phyloP scores from a whole-genome alignment of 2,113 vertebrate species.

The Brachyhypopomus occidentalis region DNA sequence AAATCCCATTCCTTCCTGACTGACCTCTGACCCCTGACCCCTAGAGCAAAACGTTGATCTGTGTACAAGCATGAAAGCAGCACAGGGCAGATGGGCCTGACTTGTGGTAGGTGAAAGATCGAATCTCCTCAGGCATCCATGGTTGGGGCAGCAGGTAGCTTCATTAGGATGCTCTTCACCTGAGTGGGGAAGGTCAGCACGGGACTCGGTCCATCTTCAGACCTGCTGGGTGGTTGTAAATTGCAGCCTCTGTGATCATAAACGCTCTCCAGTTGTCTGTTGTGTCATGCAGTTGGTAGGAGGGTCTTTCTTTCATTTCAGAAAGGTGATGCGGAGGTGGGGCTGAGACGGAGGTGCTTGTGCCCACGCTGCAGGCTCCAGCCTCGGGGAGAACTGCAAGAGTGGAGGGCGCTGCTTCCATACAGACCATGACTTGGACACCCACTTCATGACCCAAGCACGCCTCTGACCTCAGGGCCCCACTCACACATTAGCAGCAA shows the following conservation, averaged over 20 bases:
- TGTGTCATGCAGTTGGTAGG: background rate
- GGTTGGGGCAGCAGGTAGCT: background rate
- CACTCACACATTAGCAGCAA: background rate
- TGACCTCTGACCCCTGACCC: constrained; percentile 34
- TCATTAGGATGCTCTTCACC: background rate
- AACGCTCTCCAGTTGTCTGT: background rate
- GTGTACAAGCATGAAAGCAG: constrained; percentile 34
- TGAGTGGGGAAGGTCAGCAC: background rate
- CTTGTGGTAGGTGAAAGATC: constrained; percentile 16
- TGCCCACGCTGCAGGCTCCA: no score
- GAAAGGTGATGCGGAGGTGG: background rate
- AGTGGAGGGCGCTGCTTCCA: background rate
- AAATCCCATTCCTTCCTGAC: constrained; percentile 49
- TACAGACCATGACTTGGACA: background rate
- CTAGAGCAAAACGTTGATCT: constrained; percentile 45
- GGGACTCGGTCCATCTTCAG: no score
- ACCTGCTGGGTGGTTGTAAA: no score
- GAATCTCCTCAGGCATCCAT: constrained; percentile 3
- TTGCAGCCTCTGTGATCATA: background rate
- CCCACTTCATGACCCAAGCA: background rate
- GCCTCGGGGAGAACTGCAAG: background rate
- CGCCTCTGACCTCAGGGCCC: background rate
- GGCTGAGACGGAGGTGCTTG: no score
- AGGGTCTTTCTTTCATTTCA: background rate
- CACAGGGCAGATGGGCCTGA: background rate